Base-by-base conservation (phyloP, 2,797 vertebrate genomes). In the Vultur gryphus region DNA sequence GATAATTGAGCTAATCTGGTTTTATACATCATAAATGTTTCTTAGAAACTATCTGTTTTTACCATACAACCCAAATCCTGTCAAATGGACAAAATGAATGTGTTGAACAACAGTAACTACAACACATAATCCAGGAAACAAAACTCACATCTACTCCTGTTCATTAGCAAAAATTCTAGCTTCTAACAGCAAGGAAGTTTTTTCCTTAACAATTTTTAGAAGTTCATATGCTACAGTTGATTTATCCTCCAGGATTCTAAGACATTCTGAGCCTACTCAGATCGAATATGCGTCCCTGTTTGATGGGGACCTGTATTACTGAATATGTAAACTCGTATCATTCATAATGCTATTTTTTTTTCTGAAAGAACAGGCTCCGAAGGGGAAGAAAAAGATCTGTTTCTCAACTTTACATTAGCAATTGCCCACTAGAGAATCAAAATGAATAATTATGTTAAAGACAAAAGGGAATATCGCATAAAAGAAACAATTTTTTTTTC, bases 281-380 rank as follows among this genome's bases (percentile, higher is more conserved):
- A 20, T 4, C 2, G 6, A 89, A 65, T 25, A 37, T 21, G 12
- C 24, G 70, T 39, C 24, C 20, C 7, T 55, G 3, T 41, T 73
- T 70, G 48, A 51, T 8, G 18, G 39, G 41, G 25, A 51, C 6
- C 33, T 69, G 19, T 23, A 39, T 29, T 64, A 82, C 41, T 37
- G 28, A 59, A 31, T 31, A 28, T 0, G 0, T 37, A 66, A 87
- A 67, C 10, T 46, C n/a, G 1, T 13, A 37, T 29, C 1, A 65
- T 55, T 79, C 33, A 41, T 35, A 37, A 8, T 37, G 15, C 13
- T 39, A 2, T 13, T 5, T 13, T 29, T 39, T 41, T 61, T 35
- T 15, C 20, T 65, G 31, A 58, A 89, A 90, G 31, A 71, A 55
- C 24, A 71, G 7, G 19, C 4, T 67, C 49, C 35, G 41, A 29